Evolutionary conservation across 2,888 invertebrate genomes (phyloP).

Genomic region (Lissocephala sabroskyi): DNA sequence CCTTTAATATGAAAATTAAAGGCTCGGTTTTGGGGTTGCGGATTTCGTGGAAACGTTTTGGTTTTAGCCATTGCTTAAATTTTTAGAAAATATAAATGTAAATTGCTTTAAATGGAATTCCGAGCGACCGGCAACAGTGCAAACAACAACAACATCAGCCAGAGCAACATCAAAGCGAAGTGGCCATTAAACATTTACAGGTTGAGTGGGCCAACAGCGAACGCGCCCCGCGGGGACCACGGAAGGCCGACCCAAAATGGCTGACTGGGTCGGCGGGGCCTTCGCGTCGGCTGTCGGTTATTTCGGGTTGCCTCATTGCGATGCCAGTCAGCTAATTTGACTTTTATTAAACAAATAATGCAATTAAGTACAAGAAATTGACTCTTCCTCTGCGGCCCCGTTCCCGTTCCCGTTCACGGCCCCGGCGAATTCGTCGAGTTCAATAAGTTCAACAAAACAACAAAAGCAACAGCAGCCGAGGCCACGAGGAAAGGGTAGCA

Average conservation of each 20-base stretch:
- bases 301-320: background rate
- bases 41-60: too few species aligned
- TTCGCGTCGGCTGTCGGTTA: too few species aligned
- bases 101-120: slow-evolving; percentile 33
- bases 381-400: too few species aligned
- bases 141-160: slow-evolving; percentile 8
- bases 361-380: slow-evolving; percentile 41
- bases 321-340: slow-evolving; percentile 40
- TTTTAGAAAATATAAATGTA: slow-evolving; percentile 25
- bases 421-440: slow-evolving; percentile 26
- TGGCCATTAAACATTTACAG: slow-evolving; percentile 44
- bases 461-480: background rate
- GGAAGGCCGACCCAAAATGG: background rate
- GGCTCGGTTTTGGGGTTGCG: too few species aligned
- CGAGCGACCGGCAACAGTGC: slow-evolving; percentile 18
- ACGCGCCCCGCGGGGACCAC: too few species aligned
- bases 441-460: slow-evolving; percentile 32
- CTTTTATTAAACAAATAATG: slow-evolving; percentile 54
- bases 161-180: slow-evolving; percentile 41
- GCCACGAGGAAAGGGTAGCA: background rate
- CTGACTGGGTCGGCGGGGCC: background rate
- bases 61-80: too few species aligned
- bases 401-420: too few species aligned
- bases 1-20: too few species aligned
- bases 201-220: slow-evolving; percentile 5